Base-by-base conservation (phyloP, 1,140 invertebrate species). In the Carcinoscorpius rotundicauda region DNA sequence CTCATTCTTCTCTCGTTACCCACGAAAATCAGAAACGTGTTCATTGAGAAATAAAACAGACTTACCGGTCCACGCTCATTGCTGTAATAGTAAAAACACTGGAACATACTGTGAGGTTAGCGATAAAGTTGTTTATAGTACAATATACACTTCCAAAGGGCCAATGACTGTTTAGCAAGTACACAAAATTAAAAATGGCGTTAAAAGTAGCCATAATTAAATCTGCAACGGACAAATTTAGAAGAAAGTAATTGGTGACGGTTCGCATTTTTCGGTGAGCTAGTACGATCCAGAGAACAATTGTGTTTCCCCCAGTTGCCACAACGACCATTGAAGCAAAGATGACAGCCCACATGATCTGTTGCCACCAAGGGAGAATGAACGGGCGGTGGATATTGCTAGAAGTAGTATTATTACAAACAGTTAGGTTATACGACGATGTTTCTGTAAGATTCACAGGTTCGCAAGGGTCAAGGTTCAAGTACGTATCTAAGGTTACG, bases 11-110 rank as follows among this genome's bases (percentile, higher is more conserved):
- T n/a, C n/a, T n/a, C n/a, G n/a, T n/a, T n/a, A n/a, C n/a, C n/a
- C n/a, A n/a, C n/a, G n/a, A n/a, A n/a, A n/a, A n/a, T n/a, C n/a
- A n/a, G n/a, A n/a, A n/a, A n/a, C n/a, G n/a, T n/a, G n/a, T n/a
- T n/a, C n/a, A n/a, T n/a, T n/a, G n/a, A n/a, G n/a, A n/a, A n/a
- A n/a, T n/a, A n/a, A n/a, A n/a, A n/a, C n/a, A n/a, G n/a, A 60
- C 85, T 85, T 77, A 97, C 94, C 94, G 86, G 79, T 98, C 94
- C 65, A 97, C 87, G 63, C 92, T 92, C 70, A 97, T 96, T 64
- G 93, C 92, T 87, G 89, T 88, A 55, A 95, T 83, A 0, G 91
- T 94, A 72, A 94, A 90, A n/a, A 94, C 91, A 69, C 88, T 91
- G 1, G 88, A 87, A 1, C 89, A 85, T 0, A 95, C 90, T 1